Percentiles rank a stretch among this genome's conserved stretches.
Conservation (phyloP, 2,113 vertebrate species). For the Pachyramphus minor region DNA sequence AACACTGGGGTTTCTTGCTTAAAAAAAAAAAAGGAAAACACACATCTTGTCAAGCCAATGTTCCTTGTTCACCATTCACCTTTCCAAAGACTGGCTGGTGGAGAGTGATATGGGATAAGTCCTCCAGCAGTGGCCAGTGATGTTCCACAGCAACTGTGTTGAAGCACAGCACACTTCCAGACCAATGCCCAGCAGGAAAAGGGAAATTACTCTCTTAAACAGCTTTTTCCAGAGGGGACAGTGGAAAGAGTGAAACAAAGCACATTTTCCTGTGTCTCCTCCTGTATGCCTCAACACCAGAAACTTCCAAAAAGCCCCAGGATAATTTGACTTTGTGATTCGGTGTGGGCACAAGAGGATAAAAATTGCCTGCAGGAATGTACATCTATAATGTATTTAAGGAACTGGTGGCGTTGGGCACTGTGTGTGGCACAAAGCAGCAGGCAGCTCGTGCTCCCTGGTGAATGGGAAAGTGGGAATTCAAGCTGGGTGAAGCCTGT, state of each 20-base stretch:
- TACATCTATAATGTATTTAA: neutral
- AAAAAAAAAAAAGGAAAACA: neutral
- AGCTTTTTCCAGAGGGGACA: neutral
- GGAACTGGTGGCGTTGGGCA: neutral
- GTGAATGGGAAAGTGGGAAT: neutral
- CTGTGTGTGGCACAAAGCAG: neutral
- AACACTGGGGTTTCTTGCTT: neutral
- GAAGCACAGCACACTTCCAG: neutral
- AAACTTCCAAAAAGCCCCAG: neutral
- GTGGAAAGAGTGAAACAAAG: neutral
- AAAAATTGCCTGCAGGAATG: neutral
- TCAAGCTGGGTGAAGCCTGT: neutral
- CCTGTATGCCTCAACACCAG: neutral
- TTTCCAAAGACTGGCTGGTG: neutral
- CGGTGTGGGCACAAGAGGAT: neutral
- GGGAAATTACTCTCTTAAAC: neutral
- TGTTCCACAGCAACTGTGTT: neutral
- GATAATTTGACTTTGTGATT: neutral
- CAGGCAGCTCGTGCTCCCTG: rapidly evolving
- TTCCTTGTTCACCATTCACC: neutral
- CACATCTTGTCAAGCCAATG: neutral
- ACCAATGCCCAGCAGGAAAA: neutral
- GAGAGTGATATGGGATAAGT: neutral
- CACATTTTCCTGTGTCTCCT: neutral
- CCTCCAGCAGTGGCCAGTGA: neutral